Evolutionary conservation across 53 echinoderm and acorn worm genomes (phyloP), one percentile per base, ranked within the genome.

Genomic region (Zoroaster sp.): DNA sequence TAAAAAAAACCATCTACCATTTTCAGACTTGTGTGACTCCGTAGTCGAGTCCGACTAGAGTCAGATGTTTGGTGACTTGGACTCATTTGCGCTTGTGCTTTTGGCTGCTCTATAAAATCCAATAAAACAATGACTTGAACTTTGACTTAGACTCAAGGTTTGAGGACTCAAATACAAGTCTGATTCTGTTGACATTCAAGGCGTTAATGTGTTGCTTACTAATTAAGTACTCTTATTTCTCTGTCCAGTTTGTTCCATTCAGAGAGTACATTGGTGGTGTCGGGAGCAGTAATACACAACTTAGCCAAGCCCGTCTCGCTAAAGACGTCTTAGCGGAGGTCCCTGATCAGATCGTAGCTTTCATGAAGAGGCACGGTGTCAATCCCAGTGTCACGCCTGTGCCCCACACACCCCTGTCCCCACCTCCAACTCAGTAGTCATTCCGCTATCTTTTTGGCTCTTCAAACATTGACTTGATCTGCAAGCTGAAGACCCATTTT

Each of bases 321-420:
- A 98, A 98, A 88, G 98, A 98, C 86, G 98, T 98, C 42, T 55
- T 98, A 43, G 95, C 95, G 15, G 98, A 98, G 88, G 98, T 98
- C 10, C 98, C 98, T 2, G 98, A 94, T 14, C 98, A 98, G 68
- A 87, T 98, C 43, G n/a, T 95, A 14, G 92, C 91, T 18, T 98
- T 91, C 80, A 95, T 98, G 98, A 95, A 98, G 89, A 93, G 79
- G 39, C 83, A 75, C 49, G 93, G 91, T 21, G 75, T 98, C 73
- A 31, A 23, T 8, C 93, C 94, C 1, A 91, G 15, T 40, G 63
- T 72, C 17, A 47, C 21, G 1, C 83, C 91, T 0, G 37, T 17
- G 25, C 23, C 86, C 17, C 91, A 92, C 63, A 89, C 74, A 13
- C 20, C 94, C 21, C 87, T 92, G 23, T 75, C 83, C 0, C 87